Base-by-base conservation (phyloP, 2,888 invertebrate genomes). In the Panopea generosa region DNA sequence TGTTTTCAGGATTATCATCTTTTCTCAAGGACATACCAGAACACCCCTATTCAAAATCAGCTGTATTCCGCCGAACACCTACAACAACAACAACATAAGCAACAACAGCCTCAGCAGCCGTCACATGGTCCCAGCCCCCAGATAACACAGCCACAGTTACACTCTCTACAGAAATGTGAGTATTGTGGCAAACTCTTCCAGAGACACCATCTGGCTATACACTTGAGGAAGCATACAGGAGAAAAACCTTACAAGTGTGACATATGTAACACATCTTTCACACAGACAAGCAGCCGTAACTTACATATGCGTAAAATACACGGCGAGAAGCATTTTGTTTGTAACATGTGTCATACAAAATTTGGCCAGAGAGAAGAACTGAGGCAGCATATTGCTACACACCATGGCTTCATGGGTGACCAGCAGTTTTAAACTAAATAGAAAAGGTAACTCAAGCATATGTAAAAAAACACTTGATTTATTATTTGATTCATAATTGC, bases 121-220 rank as follows among this genome's bases (percentile, higher is more conserved):
- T 33, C 11, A 11, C 33, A 45, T 9, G 16, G 3, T 20, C 16
- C 45, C 45, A 45, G 16, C n/a, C n/a, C 6, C 9, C 45, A 4
- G 45, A 45, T 6, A 9, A n/a, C 7, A 45, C n/a, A 9, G 6
- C 16, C 20, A 6, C 45, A 4, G 6, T 16, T 45, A 16, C 20
- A 4, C 6, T 45, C 45, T 4, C 4, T 45, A n/a, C 45, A 45
- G 16, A 45, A 55, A 26, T 66, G 66, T 47, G 16, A 29, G 2
- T 57, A 52, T 57, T 74, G 74, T 45, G 52, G 57, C 24, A 63
- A 74, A 29, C n/a, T 68, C 1, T 74, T 74, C 33, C 16, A 18
- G 16, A 16, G 45, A 16, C 45, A 20, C 45, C 45, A 45, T 16
- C 45, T 45, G 4, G 45, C 20, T 6, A 20, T 45, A 20, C 45